A percentile compares a stretch with the other conserved stretches of the same genome.
Conservation (phyloP, 2,888 invertebrate genomes). For the Drosophila nr. medialis region DNA sequence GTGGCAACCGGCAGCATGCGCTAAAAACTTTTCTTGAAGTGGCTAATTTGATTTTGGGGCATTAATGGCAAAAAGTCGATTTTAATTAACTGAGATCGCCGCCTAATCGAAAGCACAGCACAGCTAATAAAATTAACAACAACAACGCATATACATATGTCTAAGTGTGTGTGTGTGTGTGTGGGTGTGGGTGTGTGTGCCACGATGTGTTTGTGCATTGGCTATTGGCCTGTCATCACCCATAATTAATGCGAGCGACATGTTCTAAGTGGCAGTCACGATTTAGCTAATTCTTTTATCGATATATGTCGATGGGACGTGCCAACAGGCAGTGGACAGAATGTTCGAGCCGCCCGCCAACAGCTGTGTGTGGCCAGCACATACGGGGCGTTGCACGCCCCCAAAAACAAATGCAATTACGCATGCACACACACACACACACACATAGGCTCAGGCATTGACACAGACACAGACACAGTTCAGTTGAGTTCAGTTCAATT, state of each 20-base stretch:
- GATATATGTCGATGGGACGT: constrained; percentile 81
- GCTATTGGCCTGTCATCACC: constrained; percentile 73
- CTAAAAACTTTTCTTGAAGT: constrained; percentile 52
- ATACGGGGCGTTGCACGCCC: constrained; percentile 24
- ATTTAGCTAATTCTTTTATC: constrained; percentile 81
- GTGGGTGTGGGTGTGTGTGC: constrained; percentile 1
- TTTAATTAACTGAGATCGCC: constrained; percentile 72
- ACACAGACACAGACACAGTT: not conserved
- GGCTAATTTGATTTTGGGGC: constrained; percentile 76
- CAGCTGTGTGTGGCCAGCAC: constrained; percentile 52
- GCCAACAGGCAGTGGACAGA: constrained; percentile 41
- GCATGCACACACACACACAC: constrained; percentile 1
- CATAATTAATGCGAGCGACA: constrained; percentile 83
- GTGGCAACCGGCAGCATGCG: constrained; percentile 48
- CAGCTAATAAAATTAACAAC: constrained; percentile 75
- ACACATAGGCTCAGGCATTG: not conserved
- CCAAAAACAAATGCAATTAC: constrained; percentile 48
- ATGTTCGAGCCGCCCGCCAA: constrained; percentile 26
- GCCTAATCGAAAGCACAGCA: constrained; percentile 56
- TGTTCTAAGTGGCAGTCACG: constrained; percentile 80
- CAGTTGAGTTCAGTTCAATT: constrained; percentile 2
- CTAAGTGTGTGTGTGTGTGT: not conserved
- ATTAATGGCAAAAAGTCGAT: constrained; percentile 80
- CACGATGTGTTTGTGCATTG: constrained; percentile 2
- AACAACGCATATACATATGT: constrained; percentile 34